Evolutionary conservation across 2,888 invertebrate species (phyloP).

Genomic region (Villa cingulata): DNA sequence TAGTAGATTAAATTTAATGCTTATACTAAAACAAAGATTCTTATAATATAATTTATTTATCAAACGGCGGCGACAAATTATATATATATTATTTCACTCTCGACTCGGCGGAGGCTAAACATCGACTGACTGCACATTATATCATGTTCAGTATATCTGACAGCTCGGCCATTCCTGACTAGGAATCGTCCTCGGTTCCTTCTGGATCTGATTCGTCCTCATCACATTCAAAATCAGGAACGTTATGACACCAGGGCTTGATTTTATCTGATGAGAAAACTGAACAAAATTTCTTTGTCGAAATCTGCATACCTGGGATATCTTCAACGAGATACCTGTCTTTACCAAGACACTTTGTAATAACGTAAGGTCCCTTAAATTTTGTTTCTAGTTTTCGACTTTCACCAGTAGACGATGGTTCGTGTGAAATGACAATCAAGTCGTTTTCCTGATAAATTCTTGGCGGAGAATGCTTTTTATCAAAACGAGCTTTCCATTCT

Average conservation of each 20-base stretch:
- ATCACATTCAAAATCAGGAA: slow-evolving; percentile 2
- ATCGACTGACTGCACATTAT: too few relatives aligned
- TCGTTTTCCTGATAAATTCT: slow-evolving; percentile 1
- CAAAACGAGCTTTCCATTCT: slow-evolving; percentile 15
- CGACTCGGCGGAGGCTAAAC: too few relatives aligned
- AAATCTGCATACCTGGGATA: slow-evolving; percentile 14
- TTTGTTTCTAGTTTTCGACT: slow-evolving; percentile 16
- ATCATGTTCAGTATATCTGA: too few relatives aligned
- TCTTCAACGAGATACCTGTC: slow-evolving; percentile 18
- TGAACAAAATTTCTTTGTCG: slow-evolving; percentile 14
- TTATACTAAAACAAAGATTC: too few relatives aligned
- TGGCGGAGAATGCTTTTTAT: slow-evolving; percentile 7
- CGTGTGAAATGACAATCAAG: slow-evolving; percentile 11
- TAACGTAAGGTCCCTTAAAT: slow-evolving; percentile 16
- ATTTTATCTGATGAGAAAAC: slow-evolving; percentile 14
- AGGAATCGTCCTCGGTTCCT: slow-evolving; percentile 3
- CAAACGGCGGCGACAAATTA: too few relatives aligned
- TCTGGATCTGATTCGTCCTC: background rate
- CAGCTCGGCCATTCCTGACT: slow-evolving; percentile 4
- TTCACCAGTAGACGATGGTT: slow-evolving; percentile 9
- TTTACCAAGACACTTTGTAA: slow-evolving; percentile 12
- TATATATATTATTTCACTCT: too few relatives aligned
- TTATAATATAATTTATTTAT: too few relatives aligned
- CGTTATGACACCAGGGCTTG: slow-evolving; percentile 13
- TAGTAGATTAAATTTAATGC: too few relatives aligned